These are phyloP conservation scores for Margaritifera margaritifera DNA, from an alignment of 2,888 invertebrate genomes.

Conservation along the genomic window DNA sequence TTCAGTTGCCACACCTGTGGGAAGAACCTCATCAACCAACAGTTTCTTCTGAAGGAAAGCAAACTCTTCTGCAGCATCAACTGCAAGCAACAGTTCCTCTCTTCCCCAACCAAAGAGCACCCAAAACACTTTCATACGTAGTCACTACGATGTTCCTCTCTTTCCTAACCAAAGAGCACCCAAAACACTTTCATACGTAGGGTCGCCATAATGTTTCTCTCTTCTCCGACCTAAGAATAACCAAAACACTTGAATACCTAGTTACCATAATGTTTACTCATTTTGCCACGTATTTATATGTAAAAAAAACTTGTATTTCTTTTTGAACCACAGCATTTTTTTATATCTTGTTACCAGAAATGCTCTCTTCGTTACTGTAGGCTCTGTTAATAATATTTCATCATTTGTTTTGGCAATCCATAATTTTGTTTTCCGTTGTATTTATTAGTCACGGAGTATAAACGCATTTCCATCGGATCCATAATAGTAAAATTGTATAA, in stretches of 20 bases:
- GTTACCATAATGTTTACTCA: not conserved
- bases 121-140: constrained; percentile 3
- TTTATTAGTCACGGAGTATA: no score
- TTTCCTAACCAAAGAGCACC: constrained; percentile 14
- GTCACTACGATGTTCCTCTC: constrained; percentile 5
- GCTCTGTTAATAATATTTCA: no score
- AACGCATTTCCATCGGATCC: no score
- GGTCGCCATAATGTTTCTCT: constrained; percentile 6
- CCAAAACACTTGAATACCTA: not conserved
- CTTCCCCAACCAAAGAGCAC: constrained; percentile 16
- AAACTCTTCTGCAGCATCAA: constrained; percentile 57
- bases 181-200: not conserved
- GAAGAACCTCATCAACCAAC: constrained; percentile 58
- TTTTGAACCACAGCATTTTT: no score
- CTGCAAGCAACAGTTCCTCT: constrained; percentile 45
- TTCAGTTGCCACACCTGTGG: constrained; percentile 61
- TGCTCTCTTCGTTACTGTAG: no score
- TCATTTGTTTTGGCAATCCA: no score
- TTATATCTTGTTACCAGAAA: no score
- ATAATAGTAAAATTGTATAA: no score
- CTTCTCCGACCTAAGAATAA: constrained; percentile 14
- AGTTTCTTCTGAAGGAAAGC: constrained; percentile 59
- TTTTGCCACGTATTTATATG: no score
- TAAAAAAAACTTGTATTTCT: no score
- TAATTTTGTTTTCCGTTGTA: no score